Conservation (phyloP, 2,888 invertebrate genomes). For the Drosophila longiperda region DNA sequence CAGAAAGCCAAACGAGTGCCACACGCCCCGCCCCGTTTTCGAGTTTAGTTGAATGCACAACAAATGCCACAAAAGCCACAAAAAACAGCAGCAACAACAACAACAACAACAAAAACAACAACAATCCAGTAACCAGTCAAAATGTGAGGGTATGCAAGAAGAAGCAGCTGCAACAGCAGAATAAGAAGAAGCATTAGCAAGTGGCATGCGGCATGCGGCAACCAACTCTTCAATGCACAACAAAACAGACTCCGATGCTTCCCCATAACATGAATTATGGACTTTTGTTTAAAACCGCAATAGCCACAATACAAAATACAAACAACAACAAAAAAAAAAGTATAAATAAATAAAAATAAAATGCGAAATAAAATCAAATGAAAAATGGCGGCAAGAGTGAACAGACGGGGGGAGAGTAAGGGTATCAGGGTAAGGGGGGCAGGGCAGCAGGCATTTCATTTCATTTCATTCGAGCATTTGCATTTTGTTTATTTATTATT, state of each 20-base stretch:
- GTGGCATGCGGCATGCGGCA: constrained; percentile 19
- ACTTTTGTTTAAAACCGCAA: constrained; percentile 73
- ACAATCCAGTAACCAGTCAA: constrained; percentile 25
- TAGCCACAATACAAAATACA: constrained; percentile 17
- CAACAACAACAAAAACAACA: constrained; percentile 9
- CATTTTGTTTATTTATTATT: constrained; percentile 50
- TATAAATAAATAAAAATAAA: constrained; percentile 32
- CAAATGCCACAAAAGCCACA: constrained; percentile 61
- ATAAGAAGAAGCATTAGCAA: neutral
- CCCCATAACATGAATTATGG: constrained; percentile 76
- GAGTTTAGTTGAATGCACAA: constrained; percentile 65
- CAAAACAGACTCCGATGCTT: constrained; percentile 50
- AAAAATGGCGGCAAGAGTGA: constrained; percentile 1
- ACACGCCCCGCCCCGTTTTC: constrained; percentile 34
- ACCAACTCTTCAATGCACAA: constrained; percentile 40
- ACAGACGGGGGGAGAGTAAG: neutral
- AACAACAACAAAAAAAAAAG: constrained; percentile 10
- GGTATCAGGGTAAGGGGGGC: neutral
- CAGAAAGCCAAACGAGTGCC: constrained; percentile 31
- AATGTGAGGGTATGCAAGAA: constrained; percentile 42
- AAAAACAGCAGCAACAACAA: neutral
- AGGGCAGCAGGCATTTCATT: constrained; percentile 2
- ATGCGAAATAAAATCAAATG: constrained; percentile 39
- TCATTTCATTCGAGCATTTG: neutral
- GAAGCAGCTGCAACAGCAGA: constrained; percentile 11